These are phyloP conservation scores for Alexandromys fortis DNA, from an alignment of 2,113 vertebrate species.

Conservation along the genomic window DNA sequence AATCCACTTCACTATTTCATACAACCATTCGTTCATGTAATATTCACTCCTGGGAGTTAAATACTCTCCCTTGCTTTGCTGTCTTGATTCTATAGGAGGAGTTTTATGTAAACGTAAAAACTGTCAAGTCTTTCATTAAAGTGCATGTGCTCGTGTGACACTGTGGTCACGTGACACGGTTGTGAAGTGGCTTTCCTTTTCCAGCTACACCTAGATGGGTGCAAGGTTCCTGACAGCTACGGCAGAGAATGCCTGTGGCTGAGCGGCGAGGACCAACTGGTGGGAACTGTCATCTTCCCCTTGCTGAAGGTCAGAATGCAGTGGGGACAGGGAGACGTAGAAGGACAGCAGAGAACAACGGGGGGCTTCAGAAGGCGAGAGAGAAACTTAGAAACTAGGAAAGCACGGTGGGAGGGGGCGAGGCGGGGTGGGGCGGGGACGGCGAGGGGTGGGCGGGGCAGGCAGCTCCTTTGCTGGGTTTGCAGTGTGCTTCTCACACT, in stretches of 20 bases:
- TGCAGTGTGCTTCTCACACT: background rate
- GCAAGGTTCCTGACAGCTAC: background rate
- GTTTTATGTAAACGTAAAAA: slow-evolving; percentile 7
- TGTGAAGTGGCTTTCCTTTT: background rate
- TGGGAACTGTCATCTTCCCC: background rate
- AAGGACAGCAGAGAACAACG: background rate
- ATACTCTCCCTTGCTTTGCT: background rate
- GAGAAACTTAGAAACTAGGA: background rate
- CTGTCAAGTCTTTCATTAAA: background rate
- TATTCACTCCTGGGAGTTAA: background rate
- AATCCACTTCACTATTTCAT: background rate
- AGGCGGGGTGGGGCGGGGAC: no score
- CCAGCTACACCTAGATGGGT: background rate
- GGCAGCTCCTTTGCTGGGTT: background rate
- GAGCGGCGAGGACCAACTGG: background rate
- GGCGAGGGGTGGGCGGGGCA: no score
- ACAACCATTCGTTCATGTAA: background rate
- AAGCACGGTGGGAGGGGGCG: background rate
- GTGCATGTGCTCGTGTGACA: background rate
- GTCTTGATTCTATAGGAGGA: background rate
- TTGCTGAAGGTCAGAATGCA: background rate
- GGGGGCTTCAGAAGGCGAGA: background rate
- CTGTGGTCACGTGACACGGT: background rate
- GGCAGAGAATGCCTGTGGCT: background rate
- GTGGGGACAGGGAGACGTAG: background rate